phyloP scores from a whole-genome alignment of 1,140 invertebrate species.

The Ericerus pela region DNA sequence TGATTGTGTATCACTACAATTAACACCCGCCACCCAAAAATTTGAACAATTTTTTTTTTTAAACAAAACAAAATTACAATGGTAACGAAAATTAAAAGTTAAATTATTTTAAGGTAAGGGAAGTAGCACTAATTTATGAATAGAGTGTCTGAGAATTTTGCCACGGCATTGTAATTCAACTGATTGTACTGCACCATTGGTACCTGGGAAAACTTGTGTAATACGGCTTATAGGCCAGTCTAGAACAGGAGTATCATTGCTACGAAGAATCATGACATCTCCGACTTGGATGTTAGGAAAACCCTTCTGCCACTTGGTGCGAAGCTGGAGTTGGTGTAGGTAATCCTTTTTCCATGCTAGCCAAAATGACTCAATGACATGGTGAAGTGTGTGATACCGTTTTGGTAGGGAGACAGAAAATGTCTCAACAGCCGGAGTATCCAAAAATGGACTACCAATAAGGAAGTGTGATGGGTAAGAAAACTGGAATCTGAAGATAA shows the following conservation, averaged over 20 bases:
- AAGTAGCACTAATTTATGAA: too few species aligned
- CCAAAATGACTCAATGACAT: slow-evolving; percentile 23
- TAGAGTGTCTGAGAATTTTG: too few species aligned
- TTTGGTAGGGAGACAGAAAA: too few species aligned
- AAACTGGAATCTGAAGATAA: not conserved
- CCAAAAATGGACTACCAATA: slow-evolving; percentile 18
- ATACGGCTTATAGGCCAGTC: slow-evolving; percentile 25
- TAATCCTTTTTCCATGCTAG: slow-evolving; percentile 28
- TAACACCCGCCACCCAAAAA: too few species aligned
- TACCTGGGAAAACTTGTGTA: slow-evolving; percentile 20
- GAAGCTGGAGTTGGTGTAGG: slow-evolving; percentile 22
- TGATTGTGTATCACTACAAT: too few species aligned
- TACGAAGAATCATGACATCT: slow-evolving; percentile 21
- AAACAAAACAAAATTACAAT: too few species aligned
- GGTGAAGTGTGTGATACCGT: not conserved
- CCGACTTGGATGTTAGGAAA: slow-evolving; percentile 15
- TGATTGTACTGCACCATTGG: slow-evolving; percentile 23
- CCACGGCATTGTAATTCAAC: too few species aligned
- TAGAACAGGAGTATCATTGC: slow-evolving; percentile 10
- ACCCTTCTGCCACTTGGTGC: slow-evolving; percentile 23
- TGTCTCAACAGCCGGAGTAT: not conserved
- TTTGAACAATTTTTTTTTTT: too few species aligned
- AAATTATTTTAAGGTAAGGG: too few species aligned
- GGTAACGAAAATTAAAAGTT: too few species aligned
- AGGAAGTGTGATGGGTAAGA: slow-evolving; percentile 22